Evolutionary conservation across 2,797 vertebrate genomes (phyloP), one percentile per base, ranked within the genome.

Genomic region (Chromis chromis): DNA sequence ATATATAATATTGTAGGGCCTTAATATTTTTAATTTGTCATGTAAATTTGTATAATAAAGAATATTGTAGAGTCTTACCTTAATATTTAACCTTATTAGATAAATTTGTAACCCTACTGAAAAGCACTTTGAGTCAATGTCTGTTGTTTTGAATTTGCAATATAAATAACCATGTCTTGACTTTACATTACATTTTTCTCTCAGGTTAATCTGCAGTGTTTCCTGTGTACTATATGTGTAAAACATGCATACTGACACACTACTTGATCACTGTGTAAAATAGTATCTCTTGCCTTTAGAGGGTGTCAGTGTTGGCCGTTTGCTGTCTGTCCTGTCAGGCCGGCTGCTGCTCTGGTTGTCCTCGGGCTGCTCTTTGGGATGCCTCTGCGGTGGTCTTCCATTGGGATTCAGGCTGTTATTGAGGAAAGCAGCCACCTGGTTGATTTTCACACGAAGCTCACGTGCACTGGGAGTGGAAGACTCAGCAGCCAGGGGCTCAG

Each of bases 371-470:
- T 95, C 85, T 4, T 80, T 76, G 14, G 73, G 68, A 93, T 72
- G 88, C 82, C 87, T 88, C 78, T 95, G 93, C 74, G 92, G 83
- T 50, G 81, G 91, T 91, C 88, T 27, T 94, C 93, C 64, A 93
- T 94, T 89, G 92, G 92, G 53, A 65, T 52, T 91, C 71, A 88
- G 94, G 46, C 94, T 95, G 63, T 93, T 93, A 89, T 95, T 94
- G 49, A 97, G 84, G 71, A 95, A 95, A 13, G 91, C 94, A 27
- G 94, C 93, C 92, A 98, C 95, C 85, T 93, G 95, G 84, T 94
- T 95, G 74, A 97, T 94, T 89, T 96, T 96, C 36, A 90, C 93
- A 68, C 92, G 88, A 76, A 94, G 83, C 79, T 94, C 92, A 4
- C 79, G 89, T 48, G 92, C 73, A 42, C 86, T 90, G 39, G 89